Evolutionary conservation across 1,140 invertebrate genomes (phyloP).

Genomic region (Bombus ignitus): DNA sequence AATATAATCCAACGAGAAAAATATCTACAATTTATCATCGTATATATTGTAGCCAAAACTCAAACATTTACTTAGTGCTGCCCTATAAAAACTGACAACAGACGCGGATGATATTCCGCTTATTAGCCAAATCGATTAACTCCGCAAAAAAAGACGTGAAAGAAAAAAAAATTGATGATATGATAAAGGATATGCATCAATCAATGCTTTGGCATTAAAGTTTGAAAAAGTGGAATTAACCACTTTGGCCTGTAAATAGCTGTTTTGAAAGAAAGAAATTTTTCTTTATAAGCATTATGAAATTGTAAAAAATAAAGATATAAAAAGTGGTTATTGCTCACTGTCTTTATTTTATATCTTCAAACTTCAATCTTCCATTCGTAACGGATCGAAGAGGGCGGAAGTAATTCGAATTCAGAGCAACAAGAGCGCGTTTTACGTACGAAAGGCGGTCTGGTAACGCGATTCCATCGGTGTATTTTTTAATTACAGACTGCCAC

Average conservation of each 20-base stretch:
- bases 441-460: not conserved
- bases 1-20: not conserved
- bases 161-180: no score
- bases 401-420: conserved; percentile 39
- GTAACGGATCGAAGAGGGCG: conserved; percentile 4
- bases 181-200: no score
- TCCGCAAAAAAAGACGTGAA: no score
- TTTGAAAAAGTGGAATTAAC: no score
- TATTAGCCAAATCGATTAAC: no score
- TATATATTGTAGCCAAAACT: not conserved
- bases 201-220: no score
- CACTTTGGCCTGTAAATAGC: no score
- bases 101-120: no score
- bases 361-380: not conserved
- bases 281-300: no score
- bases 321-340: not conserved
- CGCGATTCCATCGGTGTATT: conserved; percentile 15
- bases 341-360: not conserved
- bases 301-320: no score
- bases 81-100: not conserved
- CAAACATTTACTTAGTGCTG: not conserved
- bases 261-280: no score
- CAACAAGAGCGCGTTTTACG: not conserved
- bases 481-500: conserved; percentile 41
- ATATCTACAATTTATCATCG: no score